These are phyloP conservation scores for Monochamus alternatus DNA, from an alignment of 2,888 invertebrate genomes.

Conservation along the genomic window DNA sequence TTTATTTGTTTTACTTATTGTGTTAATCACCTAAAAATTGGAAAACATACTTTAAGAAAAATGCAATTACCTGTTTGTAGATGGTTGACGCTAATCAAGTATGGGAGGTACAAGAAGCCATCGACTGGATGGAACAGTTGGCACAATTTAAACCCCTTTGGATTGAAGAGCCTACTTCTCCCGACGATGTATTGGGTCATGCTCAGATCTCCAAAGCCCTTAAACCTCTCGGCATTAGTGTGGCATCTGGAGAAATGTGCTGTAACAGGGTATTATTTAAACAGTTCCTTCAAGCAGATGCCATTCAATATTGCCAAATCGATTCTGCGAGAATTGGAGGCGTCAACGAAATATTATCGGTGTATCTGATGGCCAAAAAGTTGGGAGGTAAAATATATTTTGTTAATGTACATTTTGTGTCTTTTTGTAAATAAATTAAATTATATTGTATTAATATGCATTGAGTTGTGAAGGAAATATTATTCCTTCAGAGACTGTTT, in stretches of 20 bases:
- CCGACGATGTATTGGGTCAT: slow-evolving; percentile 93
- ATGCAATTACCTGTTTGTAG: slow-evolving; percentile 64
- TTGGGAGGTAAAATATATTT: slow-evolving; percentile 77
- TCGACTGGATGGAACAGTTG: slow-evolving; percentile 88
- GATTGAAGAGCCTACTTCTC: slow-evolving; percentile 96
- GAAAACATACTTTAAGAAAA: too few relatives aligned
- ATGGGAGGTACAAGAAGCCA: slow-evolving; percentile 90
- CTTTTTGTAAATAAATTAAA: too few relatives aligned
- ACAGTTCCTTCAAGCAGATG: slow-evolving; percentile 87
- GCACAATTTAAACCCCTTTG: slow-evolving; percentile 84
- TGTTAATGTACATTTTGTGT: too few relatives aligned
- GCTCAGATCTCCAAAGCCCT: slow-evolving; percentile 83
- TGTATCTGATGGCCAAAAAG: slow-evolving; percentile 92
- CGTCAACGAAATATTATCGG: slow-evolving; percentile 89
- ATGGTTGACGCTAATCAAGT: slow-evolving; percentile 93
- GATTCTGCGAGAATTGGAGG: slow-evolving; percentile 92
- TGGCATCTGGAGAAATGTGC: slow-evolving; percentile 95
- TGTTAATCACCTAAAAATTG: too few relatives aligned
- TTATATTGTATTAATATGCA: too few relatives aligned
- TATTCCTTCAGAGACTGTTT: too few relatives aligned
- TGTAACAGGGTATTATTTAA: slow-evolving; percentile 94
- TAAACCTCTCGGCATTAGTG: slow-evolving; percentile 83
- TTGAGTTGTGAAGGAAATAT: too few relatives aligned
- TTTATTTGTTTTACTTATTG: too few relatives aligned
- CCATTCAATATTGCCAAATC: slow-evolving; percentile 91